phyloP scores from a whole-genome alignment of 1,140 invertebrate species.

The Drosophila sp. region DNA sequence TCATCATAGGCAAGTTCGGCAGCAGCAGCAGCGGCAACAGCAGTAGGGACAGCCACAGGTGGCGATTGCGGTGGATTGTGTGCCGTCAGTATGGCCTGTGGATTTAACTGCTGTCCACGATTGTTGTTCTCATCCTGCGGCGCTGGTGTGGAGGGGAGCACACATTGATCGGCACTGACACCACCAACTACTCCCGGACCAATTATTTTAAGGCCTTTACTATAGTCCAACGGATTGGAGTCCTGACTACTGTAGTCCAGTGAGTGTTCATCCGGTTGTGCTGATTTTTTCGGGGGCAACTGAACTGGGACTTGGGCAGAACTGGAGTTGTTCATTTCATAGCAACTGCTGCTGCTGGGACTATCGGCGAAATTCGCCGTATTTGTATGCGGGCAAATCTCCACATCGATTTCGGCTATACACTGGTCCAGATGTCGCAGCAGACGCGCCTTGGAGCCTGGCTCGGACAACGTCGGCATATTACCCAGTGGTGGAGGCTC shows the following conservation, averaged over 20 bases:
- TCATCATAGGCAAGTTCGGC: constrained; percentile 47
- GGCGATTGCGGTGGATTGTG: constrained; percentile 19
- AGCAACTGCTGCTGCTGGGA: constrained; percentile 73
- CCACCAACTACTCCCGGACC: constrained; percentile 2
- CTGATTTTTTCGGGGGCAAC: constrained; percentile 37
- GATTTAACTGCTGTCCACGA: constrained; percentile 55
- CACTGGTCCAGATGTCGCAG: constrained; percentile 89
- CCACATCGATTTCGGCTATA: constrained; percentile 88
- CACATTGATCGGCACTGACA: constrained; percentile 38
- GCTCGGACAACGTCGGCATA: constrained; percentile 86
- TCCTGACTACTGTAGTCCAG: constrained; percentile 81
- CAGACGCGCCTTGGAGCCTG: constrained; percentile 87
- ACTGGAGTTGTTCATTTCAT: constrained; percentile 47
- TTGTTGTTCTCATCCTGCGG: constrained; percentile 78
- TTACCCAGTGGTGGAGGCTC: constrained; percentile 86
- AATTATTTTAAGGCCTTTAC: constrained; percentile 67
- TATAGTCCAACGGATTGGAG: constrained; percentile 80
- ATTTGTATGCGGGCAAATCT: constrained; percentile 84
- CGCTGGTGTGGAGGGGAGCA: constrained; percentile 38
- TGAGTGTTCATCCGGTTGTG: constrained; percentile 70
- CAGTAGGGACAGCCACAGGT: not conserved
- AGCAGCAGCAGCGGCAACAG: not conserved
- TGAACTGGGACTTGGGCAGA: constrained; percentile 6
- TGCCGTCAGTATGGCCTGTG: constrained; percentile 18
- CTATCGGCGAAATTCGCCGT: constrained; percentile 68